Base-by-base conservation (phyloP, 2,888 invertebrate genomes). In the Drosophila prostipennis region DNA sequence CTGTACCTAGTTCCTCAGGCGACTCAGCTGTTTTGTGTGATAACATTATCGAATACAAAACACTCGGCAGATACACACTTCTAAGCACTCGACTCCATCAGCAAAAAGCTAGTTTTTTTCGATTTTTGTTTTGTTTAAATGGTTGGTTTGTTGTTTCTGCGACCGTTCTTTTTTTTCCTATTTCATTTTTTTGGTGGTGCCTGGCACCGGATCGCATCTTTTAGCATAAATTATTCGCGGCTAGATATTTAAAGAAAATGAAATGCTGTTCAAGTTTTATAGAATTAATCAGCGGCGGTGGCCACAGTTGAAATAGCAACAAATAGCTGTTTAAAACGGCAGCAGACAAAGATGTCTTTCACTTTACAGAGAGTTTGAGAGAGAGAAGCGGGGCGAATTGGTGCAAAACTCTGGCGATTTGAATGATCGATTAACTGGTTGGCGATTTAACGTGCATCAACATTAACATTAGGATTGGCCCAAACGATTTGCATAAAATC, bases 151-250 rank as follows among this genome's bases (percentile, higher is more conserved):
- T 86, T 86, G 83, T 80, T 83, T 80, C 78, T 72, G 82, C 87
- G 70, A 77, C 82, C 87, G 84, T 49, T 65, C 67, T 67, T 65
- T 68, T 45, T 45, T 68, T 67, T 56, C 55, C 67, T 61, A 63
- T 65, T 67, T 52, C 6, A 49, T 76, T 76, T 63, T 64, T 65
- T 65, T 39, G 65, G 52, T 65, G 87, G 82, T 83, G 84, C 82
- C 82, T 74, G 82, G 82, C 74, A 83, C 82, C 87, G 87, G 52
- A 72, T 71, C 72, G 80, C 86, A 72, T 78, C 79, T 86, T 80
- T 80, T 72, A 84, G 82, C 87, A 83, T 83, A 83, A 87, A 83
- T 83, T 83, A 82, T 77, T 80, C 55, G 16, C 71, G 77, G 46
- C 75, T 65, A 80, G 67, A 85, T 72, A 82, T 77, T 82, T 85